Evolutionary conservation across 1,140 invertebrate genomes (phyloP).

Genomic region (Temnothorax longispinosus): DNA sequence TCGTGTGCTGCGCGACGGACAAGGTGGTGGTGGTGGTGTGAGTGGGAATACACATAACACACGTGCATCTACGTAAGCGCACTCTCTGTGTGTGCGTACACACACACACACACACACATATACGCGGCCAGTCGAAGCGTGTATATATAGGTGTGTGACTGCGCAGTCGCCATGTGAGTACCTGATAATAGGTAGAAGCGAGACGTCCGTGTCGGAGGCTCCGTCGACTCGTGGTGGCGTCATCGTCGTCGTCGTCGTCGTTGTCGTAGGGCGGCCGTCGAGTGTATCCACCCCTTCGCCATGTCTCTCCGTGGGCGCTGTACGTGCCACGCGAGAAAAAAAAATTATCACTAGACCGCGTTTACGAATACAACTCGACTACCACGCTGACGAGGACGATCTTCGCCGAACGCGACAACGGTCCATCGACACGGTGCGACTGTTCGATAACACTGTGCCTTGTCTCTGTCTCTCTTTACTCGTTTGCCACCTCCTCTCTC

Average conservation of each 20-base stretch:
- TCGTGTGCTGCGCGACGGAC: not conserved
- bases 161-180: slow-evolving; percentile 85
- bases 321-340: not conserved
- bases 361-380: too few relatives aligned
- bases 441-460: slow-evolving; percentile 19
- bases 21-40: slow-evolving; percentile 20
- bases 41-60: not conserved
- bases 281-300: not conserved
- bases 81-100: not conserved
- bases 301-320: too few relatives aligned
- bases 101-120: not conserved
- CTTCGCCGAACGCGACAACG: not conserved
- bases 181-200: slow-evolving; percentile 63
- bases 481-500: not conserved
- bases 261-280: not conserved
- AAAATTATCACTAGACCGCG: not conserved
- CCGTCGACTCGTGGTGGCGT: slow-evolving; percentile 23
- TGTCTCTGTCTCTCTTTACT: not conserved
- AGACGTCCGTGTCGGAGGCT: slow-evolving; percentile 58
- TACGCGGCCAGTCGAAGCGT: slow-evolving; percentile 75
- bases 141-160: slow-evolving; percentile 82
- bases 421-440: slow-evolving; percentile 4
- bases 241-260: not conserved
- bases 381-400: not conserved
- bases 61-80: slow-evolving; percentile 26